Percentiles rank a stretch among this genome's conserved stretches.
These are phyloP conservation scores for Procambarus clarkii DNA, from an alignment of 1,140 invertebrate species.

Conservation along the genomic window DNA sequence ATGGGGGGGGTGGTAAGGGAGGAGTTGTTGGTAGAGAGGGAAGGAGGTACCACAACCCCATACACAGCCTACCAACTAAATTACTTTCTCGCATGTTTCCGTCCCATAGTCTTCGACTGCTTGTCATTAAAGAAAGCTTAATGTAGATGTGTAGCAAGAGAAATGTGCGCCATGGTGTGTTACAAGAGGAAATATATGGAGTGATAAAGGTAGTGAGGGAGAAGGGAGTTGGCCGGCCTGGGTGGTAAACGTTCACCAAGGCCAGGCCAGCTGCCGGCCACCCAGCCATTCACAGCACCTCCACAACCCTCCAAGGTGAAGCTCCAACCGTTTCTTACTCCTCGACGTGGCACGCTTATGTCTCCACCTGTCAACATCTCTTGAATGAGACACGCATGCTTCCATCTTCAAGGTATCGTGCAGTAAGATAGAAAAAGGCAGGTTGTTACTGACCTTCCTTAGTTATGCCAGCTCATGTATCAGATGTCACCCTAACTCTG, in stretches of 20 bases:
- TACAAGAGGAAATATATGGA: background rate
- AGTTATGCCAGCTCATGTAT: no score
- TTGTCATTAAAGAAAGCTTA: background rate
- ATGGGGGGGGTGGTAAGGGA: no score
- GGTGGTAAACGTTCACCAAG: slow-evolving; percentile 15
- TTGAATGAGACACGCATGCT: no score
- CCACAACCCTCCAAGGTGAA: background rate
- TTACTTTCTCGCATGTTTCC: background rate
- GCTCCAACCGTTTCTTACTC: background rate
- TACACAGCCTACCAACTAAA: slow-evolving; percentile 22
- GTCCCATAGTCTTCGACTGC: no score
- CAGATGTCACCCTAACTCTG: no score
- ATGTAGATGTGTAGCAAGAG: background rate
- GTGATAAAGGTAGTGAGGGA: no score
- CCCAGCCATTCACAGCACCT: background rate
- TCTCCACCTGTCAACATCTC: no score
- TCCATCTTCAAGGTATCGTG: background rate
- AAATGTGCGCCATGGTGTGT: background rate
- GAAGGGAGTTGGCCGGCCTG: background rate
- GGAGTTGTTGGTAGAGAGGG: no score
- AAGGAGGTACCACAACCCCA: background rate
- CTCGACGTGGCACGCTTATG: no score
- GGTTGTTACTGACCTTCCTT: no score
- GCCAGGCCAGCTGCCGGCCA: background rate
- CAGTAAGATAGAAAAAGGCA: background rate